phyloP scores from a whole-genome alignment of 2,888 invertebrate species.

The Neoitamus cyanurus region DNA sequence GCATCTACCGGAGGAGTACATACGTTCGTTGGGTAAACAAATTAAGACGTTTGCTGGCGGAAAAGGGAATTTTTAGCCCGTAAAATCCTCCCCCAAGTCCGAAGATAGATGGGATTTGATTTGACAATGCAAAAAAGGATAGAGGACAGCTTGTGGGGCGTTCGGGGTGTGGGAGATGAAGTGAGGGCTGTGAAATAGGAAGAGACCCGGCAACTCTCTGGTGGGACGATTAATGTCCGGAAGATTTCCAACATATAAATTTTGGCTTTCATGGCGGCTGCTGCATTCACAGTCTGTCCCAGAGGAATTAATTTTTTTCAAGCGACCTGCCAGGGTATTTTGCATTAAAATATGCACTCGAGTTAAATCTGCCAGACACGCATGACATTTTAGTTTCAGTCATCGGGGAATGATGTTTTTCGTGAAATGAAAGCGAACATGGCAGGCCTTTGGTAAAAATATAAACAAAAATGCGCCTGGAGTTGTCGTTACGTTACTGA shows the following conservation, averaged over 20 bases:
- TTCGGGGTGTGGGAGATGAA: neutral
- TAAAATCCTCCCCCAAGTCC: neutral
- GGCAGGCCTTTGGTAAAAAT: no score
- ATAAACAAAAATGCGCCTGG: neutral
- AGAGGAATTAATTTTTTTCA: neutral
- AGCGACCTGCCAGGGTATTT: neutral
- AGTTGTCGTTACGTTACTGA: neutral
- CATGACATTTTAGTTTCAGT: neutral
- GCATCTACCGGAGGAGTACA: neutral
- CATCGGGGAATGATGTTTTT: neutral
- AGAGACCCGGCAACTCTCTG: neutral
- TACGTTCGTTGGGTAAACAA: constrained; percentile 4
- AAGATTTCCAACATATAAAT: neutral
- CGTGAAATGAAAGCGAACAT: neutral
- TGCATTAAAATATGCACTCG: neutral
- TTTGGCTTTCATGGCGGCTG: neutral
- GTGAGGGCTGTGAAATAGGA: neutral
- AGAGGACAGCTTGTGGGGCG: neutral
- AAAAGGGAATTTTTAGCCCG: neutral
- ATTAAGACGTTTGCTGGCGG: neutral
- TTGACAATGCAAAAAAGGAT: constrained; percentile 25
- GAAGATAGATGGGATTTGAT: constrained; percentile 29
- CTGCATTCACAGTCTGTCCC: neutral
- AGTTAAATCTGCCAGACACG: neutral
- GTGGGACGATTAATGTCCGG: neutral